phyloP scores from a whole-genome alignment of 1,140 invertebrate genomes.

The Maconellicoccus hirsutus region DNA sequence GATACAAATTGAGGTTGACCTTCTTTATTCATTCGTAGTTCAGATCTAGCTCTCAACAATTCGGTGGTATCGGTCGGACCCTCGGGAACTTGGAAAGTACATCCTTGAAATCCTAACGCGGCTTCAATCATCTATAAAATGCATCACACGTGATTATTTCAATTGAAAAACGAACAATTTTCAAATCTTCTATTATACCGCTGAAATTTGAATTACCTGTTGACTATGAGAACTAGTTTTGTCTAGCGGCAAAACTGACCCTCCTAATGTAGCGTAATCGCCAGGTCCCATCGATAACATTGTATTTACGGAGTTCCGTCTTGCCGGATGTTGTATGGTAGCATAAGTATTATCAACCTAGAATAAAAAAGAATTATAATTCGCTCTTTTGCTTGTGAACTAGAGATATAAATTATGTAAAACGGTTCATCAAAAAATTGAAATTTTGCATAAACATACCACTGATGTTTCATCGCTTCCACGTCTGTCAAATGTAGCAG shows the following conservation, averaged over 20 bases:
- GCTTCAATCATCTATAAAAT: conserved; percentile 49
- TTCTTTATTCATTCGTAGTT: conserved; percentile 26
- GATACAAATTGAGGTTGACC: conserved; percentile 4
- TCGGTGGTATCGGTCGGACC: conserved; percentile 32
- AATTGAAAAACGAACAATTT: background rate
- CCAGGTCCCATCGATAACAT: conserved; percentile 37
- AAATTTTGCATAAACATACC: conserved; percentile 39
- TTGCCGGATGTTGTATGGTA: conserved; percentile 61
- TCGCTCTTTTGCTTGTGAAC: no score
- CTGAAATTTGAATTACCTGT: conserved; percentile 27
- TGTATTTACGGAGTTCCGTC: conserved; percentile 37
- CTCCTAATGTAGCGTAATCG: conserved; percentile 58
- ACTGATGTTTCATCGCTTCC: conserved; percentile 41
- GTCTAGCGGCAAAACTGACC: conserved; percentile 35
- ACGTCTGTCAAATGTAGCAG: conserved; percentile 36
- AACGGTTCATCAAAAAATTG: background rate
- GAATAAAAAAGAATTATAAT: conserved; percentile 27
- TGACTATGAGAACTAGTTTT: conserved; percentile 36
- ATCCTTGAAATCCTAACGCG: conserved; percentile 53
- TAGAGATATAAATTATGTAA: background rate
- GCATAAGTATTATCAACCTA: conserved; percentile 68
- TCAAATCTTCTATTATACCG: no score
- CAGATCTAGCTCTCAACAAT: conserved; percentile 31
- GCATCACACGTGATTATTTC: background rate
- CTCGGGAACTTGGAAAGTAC: conserved; percentile 54